Conservation (phyloP, 2,888 invertebrate genomes). For the Anarsia innoxiella region DNA sequence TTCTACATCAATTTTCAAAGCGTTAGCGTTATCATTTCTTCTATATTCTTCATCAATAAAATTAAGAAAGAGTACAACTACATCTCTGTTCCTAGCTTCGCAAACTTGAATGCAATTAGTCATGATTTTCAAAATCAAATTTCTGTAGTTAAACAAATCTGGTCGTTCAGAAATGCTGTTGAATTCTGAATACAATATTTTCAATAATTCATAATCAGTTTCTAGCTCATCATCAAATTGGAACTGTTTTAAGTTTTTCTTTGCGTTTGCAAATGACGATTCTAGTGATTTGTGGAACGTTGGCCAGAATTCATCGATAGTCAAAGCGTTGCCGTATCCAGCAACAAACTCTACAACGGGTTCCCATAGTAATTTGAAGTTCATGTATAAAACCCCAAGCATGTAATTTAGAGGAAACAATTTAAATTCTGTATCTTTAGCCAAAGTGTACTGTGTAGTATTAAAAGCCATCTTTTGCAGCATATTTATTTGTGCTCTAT, state of each 20-base stretch:
- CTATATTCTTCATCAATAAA: conserved; percentile 81
- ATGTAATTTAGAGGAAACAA: conserved; percentile 84
- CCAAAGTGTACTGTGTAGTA: conserved; percentile 73
- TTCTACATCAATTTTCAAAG: conserved; percentile 75
- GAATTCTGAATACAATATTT: conserved; percentile 47
- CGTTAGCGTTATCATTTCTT: conserved; percentile 47
- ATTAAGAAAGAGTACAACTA: conserved; percentile 85
- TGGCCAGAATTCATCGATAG: conserved; percentile 81
- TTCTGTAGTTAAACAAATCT: conserved; percentile 84
- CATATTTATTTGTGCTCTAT: conserved; percentile 83
- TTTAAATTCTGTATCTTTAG: conserved; percentile 74
- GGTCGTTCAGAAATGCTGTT: conserved; percentile 73
- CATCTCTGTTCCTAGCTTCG: conserved; percentile 86
- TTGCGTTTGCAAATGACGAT: conserved; percentile 62
- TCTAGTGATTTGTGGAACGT: conserved; percentile 78
- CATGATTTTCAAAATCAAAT: conserved; percentile 88
- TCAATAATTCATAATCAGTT: conserved; percentile 40
- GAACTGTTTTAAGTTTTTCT: conserved; percentile 45
- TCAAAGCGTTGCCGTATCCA: conserved; percentile 80
- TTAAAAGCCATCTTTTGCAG: conserved; percentile 83
- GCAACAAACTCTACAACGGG: conserved; percentile 85
- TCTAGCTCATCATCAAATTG: conserved; percentile 51
- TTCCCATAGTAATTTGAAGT: conserved; percentile 93
- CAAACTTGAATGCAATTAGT: conserved; percentile 82
- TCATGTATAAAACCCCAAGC: conserved; percentile 87